phyloP scores from a whole-genome alignment of 2,797 vertebrate species.

The Neoniphon sammara region DNA sequence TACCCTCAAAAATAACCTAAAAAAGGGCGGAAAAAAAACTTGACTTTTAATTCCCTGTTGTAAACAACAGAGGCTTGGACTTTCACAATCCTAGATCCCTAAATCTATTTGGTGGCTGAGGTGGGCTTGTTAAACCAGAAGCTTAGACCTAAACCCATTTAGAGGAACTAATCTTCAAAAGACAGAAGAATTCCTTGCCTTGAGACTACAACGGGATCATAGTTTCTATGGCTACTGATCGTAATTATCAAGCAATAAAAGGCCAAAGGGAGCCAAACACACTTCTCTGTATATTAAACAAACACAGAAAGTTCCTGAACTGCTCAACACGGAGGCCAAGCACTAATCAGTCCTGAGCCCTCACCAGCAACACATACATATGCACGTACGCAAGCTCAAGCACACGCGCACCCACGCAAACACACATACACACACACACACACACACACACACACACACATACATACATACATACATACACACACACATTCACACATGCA shows the following conservation, averaged over 20 bases:
- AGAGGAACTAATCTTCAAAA: constrained; percentile 79
- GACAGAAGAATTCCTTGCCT: constrained; percentile 71
- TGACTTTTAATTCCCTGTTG: background rate
- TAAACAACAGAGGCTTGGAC: constrained; percentile 42
- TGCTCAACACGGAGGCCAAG: constrained; percentile 3
- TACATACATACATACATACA: too few species aligned
- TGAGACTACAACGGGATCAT: constrained; percentile 72
- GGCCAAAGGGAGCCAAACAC: constrained; percentile 51
- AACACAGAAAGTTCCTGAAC: constrained; percentile 43
- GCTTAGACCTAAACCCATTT: constrained; percentile 74
- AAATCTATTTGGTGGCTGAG: constrained; percentile 54
- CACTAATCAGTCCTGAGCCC: constrained; percentile 25
- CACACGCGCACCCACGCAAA: constrained; percentile 3
- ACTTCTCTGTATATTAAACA: constrained; percentile 46
- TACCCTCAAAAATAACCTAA: background rate
- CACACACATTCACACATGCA: too few species aligned
- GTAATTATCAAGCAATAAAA: constrained; percentile 76
- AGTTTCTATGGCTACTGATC: constrained; percentile 78
- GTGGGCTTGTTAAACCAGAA: constrained; percentile 57
- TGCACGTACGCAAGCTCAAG: background rate
- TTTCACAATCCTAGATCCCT: constrained; percentile 37
- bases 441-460: background rate
- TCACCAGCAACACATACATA: constrained; percentile 19
- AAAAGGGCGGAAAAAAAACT: constrained; percentile 10
- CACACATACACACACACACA: constrained; percentile 15